Evolutionary conservation across 2,113 vertebrate species (phyloP), one percentile per base, ranked within the genome.

Genomic region (Heterotis niloticus): DNA sequence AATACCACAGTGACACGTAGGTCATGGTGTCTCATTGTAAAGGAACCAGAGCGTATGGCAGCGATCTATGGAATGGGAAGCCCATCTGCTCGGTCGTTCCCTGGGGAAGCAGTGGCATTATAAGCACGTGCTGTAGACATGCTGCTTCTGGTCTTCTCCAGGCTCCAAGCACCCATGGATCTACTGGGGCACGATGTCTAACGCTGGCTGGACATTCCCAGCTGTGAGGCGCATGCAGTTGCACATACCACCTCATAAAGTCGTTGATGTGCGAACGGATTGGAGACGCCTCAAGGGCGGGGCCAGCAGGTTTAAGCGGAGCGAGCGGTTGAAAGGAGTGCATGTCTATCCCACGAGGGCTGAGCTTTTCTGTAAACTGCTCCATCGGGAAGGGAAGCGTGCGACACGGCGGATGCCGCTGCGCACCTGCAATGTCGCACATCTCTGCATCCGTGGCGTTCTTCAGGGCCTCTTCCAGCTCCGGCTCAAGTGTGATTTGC

Each of bases 401-500:
- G 73, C 24, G 28, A 44, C 28, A 10, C 76, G 1, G 23, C 1
- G 71, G 18, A 56, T 11, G 7, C 68, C 54, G 13, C n/a, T 59
- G 29, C 89, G 17, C 60, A 98, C 96, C 97, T 84, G 97, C 97
- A 34, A 98, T 95, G 80, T 99, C 97, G 4, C 97, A 99, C 96
- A 99, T 98, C 86, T 99, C 97, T 0, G 97, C 97, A 0, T 99
- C 97, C 0, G 95, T 95, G 86, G 97, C 97, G 0, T 96, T 93
- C 64, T 93, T 94, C 86, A 99, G 84, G 0, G 97, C 97, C 82
- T 96, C 95, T 88, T 99, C 97, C 86, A 98, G 87, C 88, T 99
- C 97, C 0, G 97, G 96, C 85, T 98, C 97, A 88, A 98, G 89
- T 0, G 91, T 93, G 81, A 99, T 93, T 87, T 97, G 93, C 85